A percentile compares a stretch with the other conserved stretches of the same genome.
Conservation (phyloP, 1,140 invertebrate species). For the Aphelenchoides fujianensis region DNA sequence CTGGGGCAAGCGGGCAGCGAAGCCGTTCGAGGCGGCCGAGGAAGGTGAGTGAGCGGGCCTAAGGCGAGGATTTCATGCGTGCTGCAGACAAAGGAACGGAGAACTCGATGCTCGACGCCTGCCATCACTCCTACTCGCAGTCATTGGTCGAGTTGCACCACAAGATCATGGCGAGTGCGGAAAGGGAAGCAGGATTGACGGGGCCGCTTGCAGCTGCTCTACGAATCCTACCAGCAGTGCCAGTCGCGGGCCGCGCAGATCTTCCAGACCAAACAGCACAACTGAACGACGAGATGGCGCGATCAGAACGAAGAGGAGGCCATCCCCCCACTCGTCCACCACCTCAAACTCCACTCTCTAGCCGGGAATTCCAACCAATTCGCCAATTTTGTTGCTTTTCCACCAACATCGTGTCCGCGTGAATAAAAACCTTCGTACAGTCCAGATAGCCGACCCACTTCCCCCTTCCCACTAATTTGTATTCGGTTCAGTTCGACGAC, state of each 20-base stretch:
- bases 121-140: constrained; percentile 39
- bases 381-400: too few species aligned
- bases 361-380: constrained; percentile 1
- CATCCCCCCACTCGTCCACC: too few species aligned
- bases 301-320: neutral
- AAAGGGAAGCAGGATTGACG: too few species aligned
- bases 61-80: neutral
- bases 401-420: too few species aligned
- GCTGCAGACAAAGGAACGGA: constrained; percentile 23
- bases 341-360: neutral
- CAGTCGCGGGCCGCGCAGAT: constrained; percentile 13
- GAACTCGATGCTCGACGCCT: constrained; percentile 32
- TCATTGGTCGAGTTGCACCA: constrained; percentile 42
- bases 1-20: constrained; percentile 40
- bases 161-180: constrained; percentile 46
- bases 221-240: constrained; percentile 39
- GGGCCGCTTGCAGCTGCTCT: constrained; percentile 24
- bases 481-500: too few species aligned
- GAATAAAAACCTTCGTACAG: too few species aligned
- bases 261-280: neutral
- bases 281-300: neutral
- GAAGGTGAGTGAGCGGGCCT: neutral
- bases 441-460: too few species aligned
- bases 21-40: constrained; percentile 10
- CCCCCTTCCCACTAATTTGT: too few species aligned